Conservation (phyloP, 2,797 vertebrate species). For the Okamejei kenojei region DNA sequence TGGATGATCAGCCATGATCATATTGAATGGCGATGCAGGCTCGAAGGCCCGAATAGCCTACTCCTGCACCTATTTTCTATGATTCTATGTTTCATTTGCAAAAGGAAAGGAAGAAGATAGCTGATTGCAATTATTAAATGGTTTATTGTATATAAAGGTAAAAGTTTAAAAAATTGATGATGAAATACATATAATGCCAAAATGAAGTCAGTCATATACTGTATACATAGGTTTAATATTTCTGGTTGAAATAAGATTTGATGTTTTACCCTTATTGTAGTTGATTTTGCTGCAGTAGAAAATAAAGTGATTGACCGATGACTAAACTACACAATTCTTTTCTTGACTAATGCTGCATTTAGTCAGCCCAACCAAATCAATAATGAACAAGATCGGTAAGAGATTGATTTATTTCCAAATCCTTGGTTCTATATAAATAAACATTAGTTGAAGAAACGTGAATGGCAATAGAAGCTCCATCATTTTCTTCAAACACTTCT, state of each 20-base stretch:
- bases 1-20: too few species aligned
- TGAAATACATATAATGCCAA: not conserved
- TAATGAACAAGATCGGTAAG: not conserved
- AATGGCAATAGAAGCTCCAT: too few species aligned
- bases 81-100: too few species aligned
- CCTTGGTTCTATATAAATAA: not conserved
- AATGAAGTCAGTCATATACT: not conserved
- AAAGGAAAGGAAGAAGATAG: too few species aligned
- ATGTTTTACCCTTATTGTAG: not conserved
- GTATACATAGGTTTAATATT: not conserved
- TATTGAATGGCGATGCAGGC: too few species aligned
- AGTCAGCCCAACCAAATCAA: not conserved
- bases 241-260: not conserved
- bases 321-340: not conserved
- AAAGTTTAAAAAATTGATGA: slow-evolving; percentile 8
- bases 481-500: not conserved
- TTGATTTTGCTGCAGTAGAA: not conserved
- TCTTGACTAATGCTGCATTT: not conserved
- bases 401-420: not conserved
- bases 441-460: not conserved
- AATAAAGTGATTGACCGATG: not conserved
- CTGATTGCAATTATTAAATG: not conserved
- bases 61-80: too few species aligned
- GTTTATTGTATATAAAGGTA: not conserved
- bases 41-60: too few species aligned